Evolutionary conservation across 2,797 vertebrate genomes (phyloP).

Genomic region (Chaenodraco wilsoni): DNA sequence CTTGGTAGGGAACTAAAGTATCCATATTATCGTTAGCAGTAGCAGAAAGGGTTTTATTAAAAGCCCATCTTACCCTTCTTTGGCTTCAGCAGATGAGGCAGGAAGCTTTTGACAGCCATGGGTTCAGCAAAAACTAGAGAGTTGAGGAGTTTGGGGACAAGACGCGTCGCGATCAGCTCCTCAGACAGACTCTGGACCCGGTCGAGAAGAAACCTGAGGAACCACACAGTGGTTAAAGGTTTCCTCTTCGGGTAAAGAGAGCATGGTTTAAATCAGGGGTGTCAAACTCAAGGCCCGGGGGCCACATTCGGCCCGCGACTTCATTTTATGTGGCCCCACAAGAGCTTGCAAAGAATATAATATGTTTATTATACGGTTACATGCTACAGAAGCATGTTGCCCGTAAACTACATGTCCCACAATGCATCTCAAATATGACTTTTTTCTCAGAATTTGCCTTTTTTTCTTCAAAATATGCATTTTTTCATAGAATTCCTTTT

Average conservation of each 20-base stretch:
- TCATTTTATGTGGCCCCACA: no score
- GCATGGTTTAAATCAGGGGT: no score
- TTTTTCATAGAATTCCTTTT: no score
- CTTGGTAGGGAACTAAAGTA: not conserved
- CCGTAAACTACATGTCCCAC: no score
- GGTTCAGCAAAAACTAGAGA: constrained; percentile 96
- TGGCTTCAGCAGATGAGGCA: constrained; percentile 95
- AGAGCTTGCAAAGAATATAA: no score
- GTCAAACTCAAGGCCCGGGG: no score
- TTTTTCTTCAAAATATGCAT: no score
- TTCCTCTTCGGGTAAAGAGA: not conserved
- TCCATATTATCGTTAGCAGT: not conserved
- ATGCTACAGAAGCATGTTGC: no score
- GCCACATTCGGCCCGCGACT: no score
- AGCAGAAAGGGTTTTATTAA: not conserved
- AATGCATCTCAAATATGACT: no score
- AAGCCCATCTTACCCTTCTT: constrained; percentile 86
- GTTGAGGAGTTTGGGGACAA: constrained; percentile 94
- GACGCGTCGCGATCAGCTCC: constrained; percentile 89
- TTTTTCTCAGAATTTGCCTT: no score
- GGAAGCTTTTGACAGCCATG: constrained; percentile 95
- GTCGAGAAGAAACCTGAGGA: constrained; percentile 91
- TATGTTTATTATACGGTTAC: no score
- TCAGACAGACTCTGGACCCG: constrained; percentile 91
- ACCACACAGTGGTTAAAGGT: constrained; percentile 13